Evolutionary conservation across 2,797 vertebrate species (phyloP).

Genomic region (Cynodonichthys magdalenae): DNA sequence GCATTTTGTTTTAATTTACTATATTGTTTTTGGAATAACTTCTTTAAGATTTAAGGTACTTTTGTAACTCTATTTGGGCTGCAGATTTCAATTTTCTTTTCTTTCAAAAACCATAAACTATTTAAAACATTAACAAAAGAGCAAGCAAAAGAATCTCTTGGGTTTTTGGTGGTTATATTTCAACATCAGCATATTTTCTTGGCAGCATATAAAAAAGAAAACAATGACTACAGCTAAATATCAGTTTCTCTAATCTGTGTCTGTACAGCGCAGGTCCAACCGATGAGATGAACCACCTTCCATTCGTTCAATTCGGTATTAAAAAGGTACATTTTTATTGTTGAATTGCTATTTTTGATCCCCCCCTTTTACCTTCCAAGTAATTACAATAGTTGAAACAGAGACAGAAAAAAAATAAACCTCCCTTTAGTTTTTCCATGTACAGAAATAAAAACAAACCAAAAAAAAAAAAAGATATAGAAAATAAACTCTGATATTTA

Average conservation of each 20-base stretch:
- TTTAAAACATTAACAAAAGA: conserved; percentile 38
- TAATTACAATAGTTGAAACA: conserved; percentile 47
- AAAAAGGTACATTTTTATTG: conserved; percentile 45
- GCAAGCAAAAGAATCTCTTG: conserved; percentile 68
- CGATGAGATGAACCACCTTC: conserved; percentile 66
- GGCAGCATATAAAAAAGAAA: conserved; percentile 83
- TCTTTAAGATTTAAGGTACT: neutral
- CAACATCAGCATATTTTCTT: conserved; percentile 83
- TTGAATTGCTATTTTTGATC: conserved; percentile 36
- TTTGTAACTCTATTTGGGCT: neutral
- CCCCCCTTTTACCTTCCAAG: conserved; percentile 28
- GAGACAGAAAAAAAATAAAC: conserved; percentile 41
- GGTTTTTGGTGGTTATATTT: conserved; percentile 85
- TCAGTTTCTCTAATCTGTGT: conserved; percentile 74
- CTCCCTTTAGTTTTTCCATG: conserved; percentile 55
- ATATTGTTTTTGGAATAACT: too few relatives aligned
- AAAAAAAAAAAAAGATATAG: conserved; percentile 50
- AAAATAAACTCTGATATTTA: conserved; percentile 72
- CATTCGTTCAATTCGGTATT: conserved; percentile 64
- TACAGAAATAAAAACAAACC: conserved; percentile 45
- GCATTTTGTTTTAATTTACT: neutral
- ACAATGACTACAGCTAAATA: conserved; percentile 79
- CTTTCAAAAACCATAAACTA: neutral
- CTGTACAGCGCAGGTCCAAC: conserved; percentile 77
- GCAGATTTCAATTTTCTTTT: conserved; percentile 6